Evolutionary conservation across 1,140 invertebrate genomes (phyloP).

Genomic region (Chrysoperla carnea): DNA sequence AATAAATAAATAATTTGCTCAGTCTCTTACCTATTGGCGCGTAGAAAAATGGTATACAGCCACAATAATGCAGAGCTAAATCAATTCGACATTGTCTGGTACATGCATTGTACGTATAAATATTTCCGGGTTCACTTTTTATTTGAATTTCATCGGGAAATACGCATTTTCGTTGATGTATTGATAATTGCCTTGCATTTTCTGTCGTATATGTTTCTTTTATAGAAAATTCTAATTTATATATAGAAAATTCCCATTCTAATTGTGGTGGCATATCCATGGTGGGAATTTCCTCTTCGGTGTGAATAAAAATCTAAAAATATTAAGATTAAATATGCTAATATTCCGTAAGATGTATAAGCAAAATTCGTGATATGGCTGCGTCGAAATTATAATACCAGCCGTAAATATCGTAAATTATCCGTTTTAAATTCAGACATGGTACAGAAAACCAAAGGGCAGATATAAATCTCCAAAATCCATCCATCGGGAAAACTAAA

Average conservation of each 20-base stretch:
- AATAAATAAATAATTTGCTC: no score
- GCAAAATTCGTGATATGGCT: no score
- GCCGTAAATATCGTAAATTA: no score
- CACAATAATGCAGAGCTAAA: constrained; percentile 32
- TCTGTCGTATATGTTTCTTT: constrained; percentile 55
- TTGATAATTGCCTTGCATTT: constrained; percentile 42
- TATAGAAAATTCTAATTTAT: constrained; percentile 41
- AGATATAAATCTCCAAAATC: no score
- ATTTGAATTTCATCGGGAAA: constrained; percentile 42
- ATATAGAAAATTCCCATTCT: constrained; percentile 41
- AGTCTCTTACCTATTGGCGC: constrained; percentile 26
- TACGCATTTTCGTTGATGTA: constrained; percentile 44
- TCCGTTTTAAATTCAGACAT: no score
- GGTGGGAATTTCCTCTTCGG: constrained; percentile 42
- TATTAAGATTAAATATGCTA: no score
- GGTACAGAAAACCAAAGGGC: no score
- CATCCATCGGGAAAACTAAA: no score
- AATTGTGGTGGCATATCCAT: constrained; percentile 44
- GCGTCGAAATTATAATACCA: no score
- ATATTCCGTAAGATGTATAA: no score
- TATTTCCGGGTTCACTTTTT: constrained; percentile 27
- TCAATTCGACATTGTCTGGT: constrained; percentile 50
- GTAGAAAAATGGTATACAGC: constrained; percentile 49
- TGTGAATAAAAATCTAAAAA: constrained; percentile 42
- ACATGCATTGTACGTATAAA: constrained; percentile 48